A percentile compares a stretch with the other conserved stretches of the same genome.
phyloP scores from a whole-genome alignment of 2,797 vertebrate genomes.

The Cryptoprocta ferox region DNA sequence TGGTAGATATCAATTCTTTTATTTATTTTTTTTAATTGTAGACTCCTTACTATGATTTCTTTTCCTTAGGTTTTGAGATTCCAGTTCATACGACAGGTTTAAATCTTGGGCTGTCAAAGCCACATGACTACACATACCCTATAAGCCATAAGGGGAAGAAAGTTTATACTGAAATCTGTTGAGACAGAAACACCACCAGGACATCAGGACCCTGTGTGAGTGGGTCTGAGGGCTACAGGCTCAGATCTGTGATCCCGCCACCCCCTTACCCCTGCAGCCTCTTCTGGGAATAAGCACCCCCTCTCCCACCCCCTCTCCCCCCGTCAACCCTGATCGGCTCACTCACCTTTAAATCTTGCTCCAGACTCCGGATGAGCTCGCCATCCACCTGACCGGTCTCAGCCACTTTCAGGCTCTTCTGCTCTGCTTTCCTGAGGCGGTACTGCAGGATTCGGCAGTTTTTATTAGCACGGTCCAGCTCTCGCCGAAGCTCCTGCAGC shows the following conservation, averaged over 20 bases:
- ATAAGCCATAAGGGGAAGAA: not conserved
- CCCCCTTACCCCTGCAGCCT: fast-evolving
- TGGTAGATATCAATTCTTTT: not conserved
- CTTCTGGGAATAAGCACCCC: not conserved
- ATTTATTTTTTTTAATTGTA: not conserved
- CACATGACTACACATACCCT: not conserved
- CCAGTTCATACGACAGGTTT: not conserved
- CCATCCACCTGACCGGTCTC: slow-evolving; percentile 98
- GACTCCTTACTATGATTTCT: not conserved
- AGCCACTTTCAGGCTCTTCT: slow-evolving; percentile 97
- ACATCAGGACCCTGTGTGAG: fast-evolving
- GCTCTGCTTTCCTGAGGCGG: slow-evolving; percentile 97
- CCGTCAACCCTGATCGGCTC: fast-evolving
- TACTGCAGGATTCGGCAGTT: slow-evolving; percentile 99
- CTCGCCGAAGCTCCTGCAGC: slow-evolving; percentile 97
- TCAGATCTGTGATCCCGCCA: fast-evolving
- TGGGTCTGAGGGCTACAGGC: not conserved
- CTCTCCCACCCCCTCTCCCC: too few relatives aligned
- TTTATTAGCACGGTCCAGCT: slow-evolving; percentile 98
- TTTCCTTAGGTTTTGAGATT: not conserved
- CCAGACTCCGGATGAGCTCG: slow-evolving; percentile 95
- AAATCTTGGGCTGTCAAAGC: not conserved
- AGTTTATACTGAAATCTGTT: not conserved
- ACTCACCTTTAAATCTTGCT: slow-evolving; percentile 97
- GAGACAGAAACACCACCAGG: not conserved